phyloP scores from a whole-genome alignment of 2,113 vertebrate genomes.

The Brevimyrus niger region DNA sequence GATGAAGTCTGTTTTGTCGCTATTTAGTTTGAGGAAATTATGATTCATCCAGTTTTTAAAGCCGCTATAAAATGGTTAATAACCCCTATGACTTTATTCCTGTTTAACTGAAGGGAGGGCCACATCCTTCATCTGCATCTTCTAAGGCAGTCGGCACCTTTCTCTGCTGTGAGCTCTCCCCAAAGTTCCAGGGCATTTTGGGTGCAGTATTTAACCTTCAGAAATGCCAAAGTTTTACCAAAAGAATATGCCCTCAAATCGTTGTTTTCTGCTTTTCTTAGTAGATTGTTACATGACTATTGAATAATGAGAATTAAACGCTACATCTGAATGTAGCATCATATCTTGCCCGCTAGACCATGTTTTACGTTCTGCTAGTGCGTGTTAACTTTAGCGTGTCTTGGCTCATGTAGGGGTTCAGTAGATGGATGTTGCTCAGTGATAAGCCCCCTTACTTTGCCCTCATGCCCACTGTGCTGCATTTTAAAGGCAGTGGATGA shows the following conservation, averaged over 20 bases:
- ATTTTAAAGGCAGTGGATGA: background rate
- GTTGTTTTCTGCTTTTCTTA: background rate
- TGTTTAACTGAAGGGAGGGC: background rate
- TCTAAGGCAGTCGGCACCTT: background rate
- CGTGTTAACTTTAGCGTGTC: background rate
- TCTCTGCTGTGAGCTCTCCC: background rate
- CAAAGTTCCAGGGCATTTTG: background rate
- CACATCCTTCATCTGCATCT: background rate
- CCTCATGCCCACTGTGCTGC: background rate
- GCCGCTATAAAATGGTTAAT: background rate
- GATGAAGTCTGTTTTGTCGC: too few relatives aligned
- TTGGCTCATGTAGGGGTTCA: background rate
- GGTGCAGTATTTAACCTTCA: background rate
- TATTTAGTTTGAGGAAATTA: too few relatives aligned
- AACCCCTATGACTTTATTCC: background rate
- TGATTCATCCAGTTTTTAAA: too few relatives aligned
- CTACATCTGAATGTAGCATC: background rate
- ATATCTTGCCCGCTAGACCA: background rate
- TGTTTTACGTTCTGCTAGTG: background rate
- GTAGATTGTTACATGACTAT: background rate
- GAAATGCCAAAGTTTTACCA: background rate
- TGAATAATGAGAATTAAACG: background rate
- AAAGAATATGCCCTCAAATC: background rate
- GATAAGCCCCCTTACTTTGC: background rate
- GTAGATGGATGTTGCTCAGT: background rate